phyloP scores from a whole-genome alignment of 2,797 vertebrate genomes.

The Odontamblyopus lacepedii region DNA sequence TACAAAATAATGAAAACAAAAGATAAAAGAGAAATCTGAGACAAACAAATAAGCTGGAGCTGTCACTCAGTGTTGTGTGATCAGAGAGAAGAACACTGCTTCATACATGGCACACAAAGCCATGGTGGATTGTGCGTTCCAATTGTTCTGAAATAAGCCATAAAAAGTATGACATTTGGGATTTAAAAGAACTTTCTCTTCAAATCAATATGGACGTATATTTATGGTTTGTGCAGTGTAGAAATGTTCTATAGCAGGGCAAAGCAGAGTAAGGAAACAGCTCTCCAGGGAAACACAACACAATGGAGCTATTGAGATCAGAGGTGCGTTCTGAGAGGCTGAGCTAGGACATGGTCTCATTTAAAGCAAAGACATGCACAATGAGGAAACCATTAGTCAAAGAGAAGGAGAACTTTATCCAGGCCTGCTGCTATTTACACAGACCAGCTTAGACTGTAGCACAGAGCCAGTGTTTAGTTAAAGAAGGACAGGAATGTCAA shows the following conservation, averaged over 20 bases:
- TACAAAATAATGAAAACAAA: conserved; percentile 71
- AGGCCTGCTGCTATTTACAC: conserved; percentile 63
- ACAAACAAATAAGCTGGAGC: conserved; percentile 61
- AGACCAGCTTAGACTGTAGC: conserved; percentile 64
- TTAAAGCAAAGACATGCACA: conserved; percentile 62
- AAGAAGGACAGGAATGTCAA: conserved; percentile 79
- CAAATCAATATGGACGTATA: not conserved
- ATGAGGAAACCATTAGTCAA: conserved; percentile 71
- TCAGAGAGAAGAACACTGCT: conserved; percentile 58
- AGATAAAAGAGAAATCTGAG: conserved; percentile 53
- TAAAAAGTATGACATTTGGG: not conserved
- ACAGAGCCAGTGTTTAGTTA: conserved; percentile 73
- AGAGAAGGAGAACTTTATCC: conserved; percentile 68
- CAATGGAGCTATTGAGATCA: conserved; percentile 54
- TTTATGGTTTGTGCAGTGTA: not conserved
- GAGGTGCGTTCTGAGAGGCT: conserved; percentile 34
- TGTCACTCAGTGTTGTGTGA: conserved; percentile 71
- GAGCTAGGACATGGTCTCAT: conserved; percentile 40
- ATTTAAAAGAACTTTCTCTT: conserved; percentile 1
- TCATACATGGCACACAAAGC: conserved; percentile 45
- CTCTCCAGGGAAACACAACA: conserved; percentile 30
- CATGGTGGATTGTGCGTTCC: conserved; percentile 30
- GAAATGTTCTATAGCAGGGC: conserved; percentile 19
- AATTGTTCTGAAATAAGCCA: not conserved
- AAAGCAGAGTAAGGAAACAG: conserved; percentile 27